Conservation (phyloP, 1,140 invertebrate genomes). For the Heliconius himera region DNA sequence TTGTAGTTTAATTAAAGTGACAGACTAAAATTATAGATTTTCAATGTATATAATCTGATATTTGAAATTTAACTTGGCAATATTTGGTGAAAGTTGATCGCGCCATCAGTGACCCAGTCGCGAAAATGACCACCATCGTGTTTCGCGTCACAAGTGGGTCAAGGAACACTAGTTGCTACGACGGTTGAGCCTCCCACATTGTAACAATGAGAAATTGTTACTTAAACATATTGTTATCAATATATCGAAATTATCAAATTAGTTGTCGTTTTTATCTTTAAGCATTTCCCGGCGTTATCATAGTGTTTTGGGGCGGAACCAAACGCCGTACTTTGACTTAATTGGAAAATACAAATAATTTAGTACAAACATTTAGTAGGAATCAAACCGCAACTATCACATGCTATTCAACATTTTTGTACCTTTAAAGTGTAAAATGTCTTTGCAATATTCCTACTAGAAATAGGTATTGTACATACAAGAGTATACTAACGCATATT, state of each 20-base stretch:
- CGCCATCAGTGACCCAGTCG: slow-evolving; percentile 53
- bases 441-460: too few species aligned
- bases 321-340: too few species aligned
- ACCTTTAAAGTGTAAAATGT: too few species aligned
- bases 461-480: too few species aligned
- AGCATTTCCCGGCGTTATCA: too few species aligned
- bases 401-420: too few species aligned
- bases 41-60: background rate
- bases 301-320: too few species aligned
- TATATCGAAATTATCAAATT: background rate
- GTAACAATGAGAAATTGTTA: slow-evolving; percentile 24
- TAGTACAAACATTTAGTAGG: too few species aligned
- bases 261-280: too few species aligned
- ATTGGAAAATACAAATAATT: too few species aligned
- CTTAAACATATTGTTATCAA: background rate
- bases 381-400: too few species aligned
- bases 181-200: slow-evolving; percentile 50
- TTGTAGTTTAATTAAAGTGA: background rate
- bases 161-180: slow-evolving; percentile 62
- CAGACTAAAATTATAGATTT: background rate
- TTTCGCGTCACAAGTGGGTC: slow-evolving; percentile 60
- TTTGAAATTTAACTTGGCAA: background rate
- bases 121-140: slow-evolving; percentile 58
- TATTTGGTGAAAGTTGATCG: slow-evolving; percentile 65
- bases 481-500: too few species aligned